phyloP scores from a whole-genome alignment of 2,888 invertebrate species.

The Leuctra nigra region DNA sequence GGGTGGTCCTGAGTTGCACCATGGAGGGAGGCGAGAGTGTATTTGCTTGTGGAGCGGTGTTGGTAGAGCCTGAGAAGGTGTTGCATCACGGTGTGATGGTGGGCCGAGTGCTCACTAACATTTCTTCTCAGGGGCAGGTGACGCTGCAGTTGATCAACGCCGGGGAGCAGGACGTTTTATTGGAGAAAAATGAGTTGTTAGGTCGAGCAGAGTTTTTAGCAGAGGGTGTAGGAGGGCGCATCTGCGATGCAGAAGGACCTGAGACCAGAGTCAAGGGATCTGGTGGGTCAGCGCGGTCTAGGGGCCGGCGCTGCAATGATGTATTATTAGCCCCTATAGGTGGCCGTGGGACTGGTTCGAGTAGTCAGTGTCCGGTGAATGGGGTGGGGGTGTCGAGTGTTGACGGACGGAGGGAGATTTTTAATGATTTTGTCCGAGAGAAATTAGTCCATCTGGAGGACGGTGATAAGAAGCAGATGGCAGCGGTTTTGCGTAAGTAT shows the following conservation, averaged over 20 bases:
- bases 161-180: neutral
- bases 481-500: neutral
- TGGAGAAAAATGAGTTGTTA: neutral
- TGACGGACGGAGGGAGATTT: neutral
- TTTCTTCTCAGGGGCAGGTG: neutral
- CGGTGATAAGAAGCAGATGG: neutral
- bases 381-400: neutral
- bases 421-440: neutral
- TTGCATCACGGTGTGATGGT: neutral
- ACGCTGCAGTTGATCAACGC: neutral
- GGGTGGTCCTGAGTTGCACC: too few species aligned
- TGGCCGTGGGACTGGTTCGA: too few species aligned
- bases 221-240: neutral
- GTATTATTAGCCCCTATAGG: too few species aligned
- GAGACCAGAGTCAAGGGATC: too few species aligned
- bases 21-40: too few species aligned
- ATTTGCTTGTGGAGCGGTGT: too few species aligned
- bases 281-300: neutral
- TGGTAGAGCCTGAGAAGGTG: neutral
- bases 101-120: neutral
- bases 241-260: neutral
- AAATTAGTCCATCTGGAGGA: neutral
- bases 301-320: too few species aligned
- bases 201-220: neutral
- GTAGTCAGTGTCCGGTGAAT: too few species aligned